Conservation (phyloP, 2,888 invertebrate genomes). For the Branchellion lobata region DNA sequence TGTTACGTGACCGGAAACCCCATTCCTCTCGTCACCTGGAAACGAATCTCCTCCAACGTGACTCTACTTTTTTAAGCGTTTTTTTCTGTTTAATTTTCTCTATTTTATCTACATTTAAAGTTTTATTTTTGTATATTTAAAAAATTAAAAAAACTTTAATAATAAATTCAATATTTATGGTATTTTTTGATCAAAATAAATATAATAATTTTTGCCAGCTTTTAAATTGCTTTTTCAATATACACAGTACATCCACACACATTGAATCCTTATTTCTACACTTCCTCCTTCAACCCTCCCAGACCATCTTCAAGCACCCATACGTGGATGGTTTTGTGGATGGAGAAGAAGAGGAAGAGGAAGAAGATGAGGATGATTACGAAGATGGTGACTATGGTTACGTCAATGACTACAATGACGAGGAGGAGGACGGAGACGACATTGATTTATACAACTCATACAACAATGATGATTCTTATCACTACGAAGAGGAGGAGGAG, state of each 20-base stretch:
- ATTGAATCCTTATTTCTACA: no score
- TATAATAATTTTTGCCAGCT: no score
- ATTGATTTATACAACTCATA: neutral
- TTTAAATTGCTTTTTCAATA: no score
- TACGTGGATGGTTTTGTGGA: neutral
- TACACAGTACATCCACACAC: neutral
- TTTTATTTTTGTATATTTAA: neutral
- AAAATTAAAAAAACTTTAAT: no score
- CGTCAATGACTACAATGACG: neutral
- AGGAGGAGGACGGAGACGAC: neutral
- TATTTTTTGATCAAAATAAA: no score
- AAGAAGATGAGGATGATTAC: neutral
- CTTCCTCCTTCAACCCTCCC: neutral
- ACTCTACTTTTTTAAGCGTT: no score
- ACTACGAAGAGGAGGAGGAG: neutral
- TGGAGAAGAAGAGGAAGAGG: neutral
- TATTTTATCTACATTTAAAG: no score
- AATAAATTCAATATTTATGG: no score
- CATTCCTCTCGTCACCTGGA: conserved; percentile 52
- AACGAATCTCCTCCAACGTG: conserved; percentile 48
- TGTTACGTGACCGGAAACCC: conserved; percentile 53
- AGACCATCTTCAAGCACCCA: neutral
- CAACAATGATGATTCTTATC: neutral
- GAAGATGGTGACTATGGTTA: neutral
- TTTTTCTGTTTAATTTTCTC: neutral